phyloP scores from a whole-genome alignment of 2,113 vertebrate species.

The Sclerurus mexicanus region DNA sequence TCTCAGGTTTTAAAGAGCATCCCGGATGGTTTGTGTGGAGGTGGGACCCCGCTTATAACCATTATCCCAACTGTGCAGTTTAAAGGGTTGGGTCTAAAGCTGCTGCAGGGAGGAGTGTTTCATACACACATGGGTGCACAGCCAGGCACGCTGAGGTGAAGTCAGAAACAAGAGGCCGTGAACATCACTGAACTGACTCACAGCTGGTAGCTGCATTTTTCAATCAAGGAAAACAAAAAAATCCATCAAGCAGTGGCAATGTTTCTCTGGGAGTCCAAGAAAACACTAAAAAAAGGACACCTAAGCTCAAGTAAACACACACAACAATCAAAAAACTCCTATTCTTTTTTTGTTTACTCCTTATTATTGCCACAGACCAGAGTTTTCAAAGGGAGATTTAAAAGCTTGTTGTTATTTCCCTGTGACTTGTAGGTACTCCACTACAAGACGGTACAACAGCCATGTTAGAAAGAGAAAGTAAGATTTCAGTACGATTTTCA shows the following conservation, averaged over 20 bases:
- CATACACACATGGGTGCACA: not conserved
- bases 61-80: not conserved
- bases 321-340: not conserved
- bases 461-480: not conserved
- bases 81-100: not conserved
- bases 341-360: not conserved
- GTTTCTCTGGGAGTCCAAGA: not conserved
- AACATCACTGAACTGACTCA: not conserved
- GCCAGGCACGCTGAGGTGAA: not conserved
- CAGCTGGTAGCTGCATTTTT: not conserved
- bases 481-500: not conserved
- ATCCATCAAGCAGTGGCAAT: not conserved
- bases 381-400: not conserved
- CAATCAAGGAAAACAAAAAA: not conserved
- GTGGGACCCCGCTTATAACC: not conserved
- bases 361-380: not conserved
- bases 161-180: not conserved
- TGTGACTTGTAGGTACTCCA: not conserved
- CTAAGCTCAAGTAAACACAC: not conserved
- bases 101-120: not conserved
- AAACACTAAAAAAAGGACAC: not conserved
- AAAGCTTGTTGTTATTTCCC: not conserved
- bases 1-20: conserved; percentile 5
- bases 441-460: not conserved
- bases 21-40: not conserved